Percentiles rank a stretch among this genome's conserved stretches.
These are phyloP conservation scores for Drosophila paranaensis DNA, from an alignment of 2,888 invertebrate species.

Conservation along the genomic window DNA sequence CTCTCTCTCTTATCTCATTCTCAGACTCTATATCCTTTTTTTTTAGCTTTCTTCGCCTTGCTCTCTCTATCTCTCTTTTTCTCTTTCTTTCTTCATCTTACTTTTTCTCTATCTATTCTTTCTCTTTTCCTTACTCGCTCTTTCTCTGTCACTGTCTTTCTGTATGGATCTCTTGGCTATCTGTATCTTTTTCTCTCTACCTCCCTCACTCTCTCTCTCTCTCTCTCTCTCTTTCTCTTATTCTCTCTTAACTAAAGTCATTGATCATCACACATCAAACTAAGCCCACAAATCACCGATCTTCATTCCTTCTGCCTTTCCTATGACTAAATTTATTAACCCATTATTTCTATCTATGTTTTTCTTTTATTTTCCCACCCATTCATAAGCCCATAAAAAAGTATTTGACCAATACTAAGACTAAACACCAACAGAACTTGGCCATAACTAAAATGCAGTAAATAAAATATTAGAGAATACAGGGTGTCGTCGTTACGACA, in stretches of 20 bases:
- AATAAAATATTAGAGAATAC: conserved; percentile 23
- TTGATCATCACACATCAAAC: not conserved
- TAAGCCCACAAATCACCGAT: not conserved
- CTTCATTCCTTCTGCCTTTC: not conserved
- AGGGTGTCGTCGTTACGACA: conserved; percentile 40
- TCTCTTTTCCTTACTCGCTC: not conserved
- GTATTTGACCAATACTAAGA: conserved; percentile 3
- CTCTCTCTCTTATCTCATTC: not conserved
- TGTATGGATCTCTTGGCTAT: not conserved
- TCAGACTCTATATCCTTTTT: too few species aligned
- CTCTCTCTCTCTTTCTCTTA: not conserved
- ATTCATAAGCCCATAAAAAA: not conserved
- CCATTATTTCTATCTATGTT: too few species aligned
- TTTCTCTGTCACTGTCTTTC: not conserved
- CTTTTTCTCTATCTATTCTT: not conserved
- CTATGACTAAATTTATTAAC: too few species aligned
- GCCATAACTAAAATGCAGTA: conserved; percentile 1
- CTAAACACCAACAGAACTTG: not conserved
- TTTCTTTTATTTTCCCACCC: not conserved
- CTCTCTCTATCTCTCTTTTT: not conserved
- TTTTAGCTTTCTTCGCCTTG: not conserved
- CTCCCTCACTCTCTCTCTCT: not conserved
- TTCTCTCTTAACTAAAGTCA: too few species aligned
- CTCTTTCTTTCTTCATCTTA: not conserved
- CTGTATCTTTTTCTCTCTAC: too few species aligned